Conservation (phyloP, 1,140 invertebrate genomes). For the Fopius arisanus region DNA sequence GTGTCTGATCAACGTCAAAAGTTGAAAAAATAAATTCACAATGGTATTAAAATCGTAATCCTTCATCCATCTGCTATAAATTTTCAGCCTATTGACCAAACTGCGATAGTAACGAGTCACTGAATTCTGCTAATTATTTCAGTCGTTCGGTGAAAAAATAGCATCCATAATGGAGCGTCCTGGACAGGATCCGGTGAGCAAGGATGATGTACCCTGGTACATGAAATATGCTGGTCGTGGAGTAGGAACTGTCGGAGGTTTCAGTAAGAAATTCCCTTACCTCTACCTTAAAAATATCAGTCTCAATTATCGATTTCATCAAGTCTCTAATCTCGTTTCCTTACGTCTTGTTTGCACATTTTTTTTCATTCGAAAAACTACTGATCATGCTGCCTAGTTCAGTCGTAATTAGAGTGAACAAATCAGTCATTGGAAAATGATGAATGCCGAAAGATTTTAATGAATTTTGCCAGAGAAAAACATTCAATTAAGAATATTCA, state of each 20-base stretch:
- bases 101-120: not conserved
- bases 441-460: too few species aligned
- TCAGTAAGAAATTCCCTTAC: constrained; percentile 68
- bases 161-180: constrained; percentile 78
- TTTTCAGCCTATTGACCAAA: too few species aligned
- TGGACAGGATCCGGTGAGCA: constrained; percentile 74
- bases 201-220: constrained; percentile 88
- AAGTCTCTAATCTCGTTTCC: not conserved
- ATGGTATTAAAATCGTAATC: too few species aligned
- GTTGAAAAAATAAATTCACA: not conserved
- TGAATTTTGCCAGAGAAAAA: too few species aligned
- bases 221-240: constrained; percentile 85
- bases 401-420: too few species aligned
- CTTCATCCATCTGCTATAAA: too few species aligned
- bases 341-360: not conserved
- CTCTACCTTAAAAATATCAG: constrained; percentile 2
- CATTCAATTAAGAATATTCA: too few species aligned
- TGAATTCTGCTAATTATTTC: constrained; percentile 39
- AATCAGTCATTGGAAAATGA: too few species aligned
- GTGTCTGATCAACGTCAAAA: not conserved
- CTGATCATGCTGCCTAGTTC: not conserved
- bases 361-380: constrained; percentile 17
- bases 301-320: constrained; percentile 18
- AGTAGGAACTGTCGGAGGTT: constrained; percentile 84
- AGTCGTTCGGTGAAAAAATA: constrained; percentile 83